These are phyloP conservation scores for Fragum sueziense DNA, from an alignment of 2,888 invertebrate genomes.

Conservation along the genomic window DNA sequence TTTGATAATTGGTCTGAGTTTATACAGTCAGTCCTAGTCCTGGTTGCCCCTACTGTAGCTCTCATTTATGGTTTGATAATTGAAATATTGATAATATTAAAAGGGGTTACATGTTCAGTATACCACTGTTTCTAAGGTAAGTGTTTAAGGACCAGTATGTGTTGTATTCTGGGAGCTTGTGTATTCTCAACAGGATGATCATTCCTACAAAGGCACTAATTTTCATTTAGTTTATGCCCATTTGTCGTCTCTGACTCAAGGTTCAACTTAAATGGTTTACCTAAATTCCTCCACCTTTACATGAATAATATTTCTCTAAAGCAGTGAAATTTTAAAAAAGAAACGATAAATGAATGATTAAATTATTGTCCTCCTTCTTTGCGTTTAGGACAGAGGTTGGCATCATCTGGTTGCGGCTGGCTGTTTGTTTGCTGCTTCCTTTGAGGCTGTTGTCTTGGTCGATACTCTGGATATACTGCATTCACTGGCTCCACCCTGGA, in stretches of 20 bases:
- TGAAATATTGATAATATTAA: not conserved
- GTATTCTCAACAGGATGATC: slow-evolving; percentile 2
- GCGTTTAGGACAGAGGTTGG: too few relatives aligned
- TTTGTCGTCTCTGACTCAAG: slow-evolving; percentile 7
- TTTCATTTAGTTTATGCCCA: not conserved
- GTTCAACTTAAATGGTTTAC: too few relatives aligned
- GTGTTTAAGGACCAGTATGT: not conserved
- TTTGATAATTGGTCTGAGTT: not conserved
- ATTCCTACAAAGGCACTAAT: slow-evolving; percentile 8
- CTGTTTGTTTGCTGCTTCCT: too few relatives aligned
- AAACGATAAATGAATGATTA: too few relatives aligned
- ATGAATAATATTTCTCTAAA: too few relatives aligned
- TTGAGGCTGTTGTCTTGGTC: too few relatives aligned
- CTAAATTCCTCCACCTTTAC: too few relatives aligned
- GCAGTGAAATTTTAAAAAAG: too few relatives aligned
- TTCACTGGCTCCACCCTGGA: too few relatives aligned
- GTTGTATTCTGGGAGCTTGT: not conserved
- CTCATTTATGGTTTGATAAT: not conserved
- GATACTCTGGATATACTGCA: too few relatives aligned
- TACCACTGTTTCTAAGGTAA: not conserved
- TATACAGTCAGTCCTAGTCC: not conserved
- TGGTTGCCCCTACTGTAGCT: not conserved
- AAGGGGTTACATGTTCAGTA: not conserved
- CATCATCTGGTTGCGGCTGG: too few relatives aligned
- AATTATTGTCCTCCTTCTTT: too few relatives aligned